Evolutionary conservation across 2,113 vertebrate genomes (phyloP), one percentile per base, ranked within the genome.

Genomic region (Reinhardtius hippoglossoides): DNA sequence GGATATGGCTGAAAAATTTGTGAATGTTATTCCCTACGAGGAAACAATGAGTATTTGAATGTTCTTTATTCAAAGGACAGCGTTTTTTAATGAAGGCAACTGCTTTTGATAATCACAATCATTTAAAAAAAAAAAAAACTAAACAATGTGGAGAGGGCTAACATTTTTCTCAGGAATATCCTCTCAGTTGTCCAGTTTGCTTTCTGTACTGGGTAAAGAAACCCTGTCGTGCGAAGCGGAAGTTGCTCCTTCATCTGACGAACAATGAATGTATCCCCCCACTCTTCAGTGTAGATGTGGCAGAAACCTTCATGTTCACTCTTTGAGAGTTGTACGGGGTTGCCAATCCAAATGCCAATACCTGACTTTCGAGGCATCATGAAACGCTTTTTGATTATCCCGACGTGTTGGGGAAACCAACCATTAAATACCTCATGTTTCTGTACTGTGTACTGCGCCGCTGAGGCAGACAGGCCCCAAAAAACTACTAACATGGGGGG

Each of bases 401-500:
- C 87, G 71, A 89, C 82, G n/a, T 69, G 64, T 82, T 73, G 84
- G 86, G 87, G 79, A 83, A 85, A 86, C 42, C 78, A 71, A 92
- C 90, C 90, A 54, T 80, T 63, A 87, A 93, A 94, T 95, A 95
- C 95, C 95, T 95, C 95, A 93, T 90, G 78, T 93, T 88, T 92
- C 67, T 89, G 89, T 92, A 91, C 88, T 93, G 89, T 93, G 90
- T 92, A 82, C 81, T 80, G 86, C 88, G 83, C 84, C 71, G 61
- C 81, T 85, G 89, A 75, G 78, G 80, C n/a, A 3, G 69, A 85
- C 70, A 57, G 69, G 66, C 74, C 84, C 90, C 81, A n/a, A n/a
- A 7, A 35, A 77, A 88, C 80, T 80, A 86, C 87, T 89, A 85
- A 80, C 74, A 68, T 4, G 84, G 90, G 92, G 84, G 90, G 92